These are phyloP conservation scores for Empis stercorea DNA, from an alignment of 2,888 invertebrate species.

Conservation along the genomic window DNA sequence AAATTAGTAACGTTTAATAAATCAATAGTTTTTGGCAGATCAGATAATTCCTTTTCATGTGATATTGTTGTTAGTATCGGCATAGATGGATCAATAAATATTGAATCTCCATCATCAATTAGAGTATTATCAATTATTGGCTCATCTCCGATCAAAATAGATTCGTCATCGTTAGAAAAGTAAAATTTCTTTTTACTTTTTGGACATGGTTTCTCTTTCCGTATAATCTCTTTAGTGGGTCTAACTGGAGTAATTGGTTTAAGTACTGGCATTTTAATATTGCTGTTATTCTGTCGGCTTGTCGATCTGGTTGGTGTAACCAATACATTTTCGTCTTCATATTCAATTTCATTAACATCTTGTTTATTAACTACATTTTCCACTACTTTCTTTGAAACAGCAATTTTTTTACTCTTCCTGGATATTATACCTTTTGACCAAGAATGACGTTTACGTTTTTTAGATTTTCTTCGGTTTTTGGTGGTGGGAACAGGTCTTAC, in stretches of 20 bases:
- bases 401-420: too few relatives aligned
- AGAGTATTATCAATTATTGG: not conserved
- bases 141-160: not conserved
- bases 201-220: constrained; percentile 5
- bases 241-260: constrained; percentile 20
- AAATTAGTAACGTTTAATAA: not conserved
- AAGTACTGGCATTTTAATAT: constrained; percentile 18
- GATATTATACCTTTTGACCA: too few relatives aligned
- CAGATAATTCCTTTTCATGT: not conserved
- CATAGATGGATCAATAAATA: too few relatives aligned
- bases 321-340: constrained; percentile 3
- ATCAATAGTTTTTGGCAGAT: too few relatives aligned
- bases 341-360: too few relatives aligned
- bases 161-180: not conserved
- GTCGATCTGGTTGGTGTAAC: constrained; percentile 1
- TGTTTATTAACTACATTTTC: not conserved
- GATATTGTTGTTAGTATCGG: too few relatives aligned
- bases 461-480: too few relatives aligned
- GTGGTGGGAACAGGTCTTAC: too few relatives aligned
- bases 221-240: constrained; percentile 9
- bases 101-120: constrained; percentile 3
- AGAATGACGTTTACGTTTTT: too few relatives aligned
- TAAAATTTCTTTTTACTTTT: constrained; percentile 10
- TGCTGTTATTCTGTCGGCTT: not conserved
- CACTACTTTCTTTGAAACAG: not conserved